A percentile compares a stretch with the other conserved stretches of the same genome.
Evolutionary conservation across 2,113 vertebrate genomes (phyloP).

Genomic region (Haemorhous mexicanus): DNA sequence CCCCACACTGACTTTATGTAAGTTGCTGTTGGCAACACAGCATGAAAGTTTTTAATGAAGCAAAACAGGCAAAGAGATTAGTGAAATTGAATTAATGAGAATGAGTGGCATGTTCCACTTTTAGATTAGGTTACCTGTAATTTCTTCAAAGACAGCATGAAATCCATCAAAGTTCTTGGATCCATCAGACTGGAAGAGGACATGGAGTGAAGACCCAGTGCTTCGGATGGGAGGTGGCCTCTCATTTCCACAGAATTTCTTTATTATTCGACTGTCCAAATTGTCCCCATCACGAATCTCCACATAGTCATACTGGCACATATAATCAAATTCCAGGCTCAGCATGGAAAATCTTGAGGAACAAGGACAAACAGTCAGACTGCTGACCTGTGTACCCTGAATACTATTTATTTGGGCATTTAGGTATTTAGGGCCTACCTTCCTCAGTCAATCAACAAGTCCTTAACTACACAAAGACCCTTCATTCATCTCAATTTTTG

Average conservation of each 20-base stretch:
- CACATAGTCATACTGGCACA: conserved; percentile 94
- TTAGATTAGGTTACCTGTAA: conserved; percentile 79
- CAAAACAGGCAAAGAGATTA: not conserved
- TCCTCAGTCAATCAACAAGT: not conserved
- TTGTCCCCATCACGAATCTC: conserved; percentile 92
- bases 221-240: conserved; percentile 84
- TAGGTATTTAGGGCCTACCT: not conserved
- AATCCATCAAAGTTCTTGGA: conserved; percentile 98
- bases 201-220: conserved; percentile 84
- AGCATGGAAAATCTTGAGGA: conserved; percentile 90
- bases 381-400: not conserved
- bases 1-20: not conserved
- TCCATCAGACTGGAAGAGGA: conserved; percentile 94
- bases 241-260: conserved; percentile 90
- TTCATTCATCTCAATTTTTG: not conserved
- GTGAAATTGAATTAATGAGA: not conserved
- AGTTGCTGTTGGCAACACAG: conserved; percentile 42
- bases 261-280: conserved; percentile 84
- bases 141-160: conserved; percentile 91
- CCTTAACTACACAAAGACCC: not conserved
- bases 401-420: not conserved
- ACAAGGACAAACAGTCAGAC: not conserved
- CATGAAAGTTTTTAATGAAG: conserved; percentile 23
- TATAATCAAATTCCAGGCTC: conserved; percentile 93
- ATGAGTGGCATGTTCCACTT: not conserved